Conservation (phyloP, 1,140 invertebrate species). For the Dermatophagoides farinae region DNA sequence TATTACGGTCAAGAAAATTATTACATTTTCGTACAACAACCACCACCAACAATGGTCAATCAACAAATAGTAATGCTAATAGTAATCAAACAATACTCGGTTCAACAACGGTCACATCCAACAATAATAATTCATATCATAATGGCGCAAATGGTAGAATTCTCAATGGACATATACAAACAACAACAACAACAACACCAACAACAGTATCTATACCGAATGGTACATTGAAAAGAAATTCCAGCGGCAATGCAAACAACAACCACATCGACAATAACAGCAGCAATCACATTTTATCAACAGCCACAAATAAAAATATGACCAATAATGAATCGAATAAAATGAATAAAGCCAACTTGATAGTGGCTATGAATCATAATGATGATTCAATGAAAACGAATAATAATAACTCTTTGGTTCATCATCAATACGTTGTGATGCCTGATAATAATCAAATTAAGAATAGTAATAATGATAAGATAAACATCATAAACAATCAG, state of each 20-base stretch:
- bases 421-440: too few species aligned
- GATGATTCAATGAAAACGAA: not conserved
- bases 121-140: not conserved
- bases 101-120: not conserved
- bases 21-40: not conserved
- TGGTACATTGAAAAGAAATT: too few species aligned
- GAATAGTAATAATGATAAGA: not conserved
- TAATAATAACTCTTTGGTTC: too few species aligned
- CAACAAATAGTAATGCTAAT: not conserved
- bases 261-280: not conserved
- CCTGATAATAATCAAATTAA: too few species aligned
- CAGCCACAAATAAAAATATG: not conserved
- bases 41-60: not conserved
- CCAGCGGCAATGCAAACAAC: not conserved
- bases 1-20: slow-evolving; percentile 15
- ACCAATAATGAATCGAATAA: not conserved
- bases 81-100: not conserved
- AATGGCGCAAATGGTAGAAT: not conserved
- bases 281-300: too few species aligned
- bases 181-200: not conserved
- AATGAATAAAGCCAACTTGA: not conserved
- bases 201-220: too few species aligned
- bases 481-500: not conserved
- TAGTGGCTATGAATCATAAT: not conserved
- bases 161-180: not conserved